phyloP scores from a whole-genome alignment of 1,140 invertebrate species.

The Plutomurus gul region DNA sequence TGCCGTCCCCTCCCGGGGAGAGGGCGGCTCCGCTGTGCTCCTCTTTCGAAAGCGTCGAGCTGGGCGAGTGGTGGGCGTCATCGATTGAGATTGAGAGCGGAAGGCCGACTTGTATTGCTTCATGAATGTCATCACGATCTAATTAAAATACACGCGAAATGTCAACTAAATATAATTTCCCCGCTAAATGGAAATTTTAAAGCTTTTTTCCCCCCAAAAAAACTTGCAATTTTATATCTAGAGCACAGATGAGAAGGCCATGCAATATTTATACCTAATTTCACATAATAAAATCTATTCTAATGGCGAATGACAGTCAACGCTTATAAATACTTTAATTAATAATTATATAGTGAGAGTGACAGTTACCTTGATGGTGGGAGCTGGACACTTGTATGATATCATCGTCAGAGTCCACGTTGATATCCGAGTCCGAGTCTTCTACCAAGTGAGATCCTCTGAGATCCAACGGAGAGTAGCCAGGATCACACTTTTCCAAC shows the following conservation, averaged over 20 bases:
- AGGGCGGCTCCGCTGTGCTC: slow-evolving; percentile 12
- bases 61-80: slow-evolving; percentile 34
- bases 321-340: no score
- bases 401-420: slow-evolving; percentile 55
- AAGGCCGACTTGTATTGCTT: slow-evolving; percentile 17
- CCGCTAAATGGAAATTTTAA: background rate
- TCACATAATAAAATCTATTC: no score
- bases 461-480: slow-evolving; percentile 46
- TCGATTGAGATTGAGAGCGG: slow-evolving; percentile 28
- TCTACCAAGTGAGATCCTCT: slow-evolving; percentile 42
- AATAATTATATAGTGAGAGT: no score
- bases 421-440: slow-evolving; percentile 54
- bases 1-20: background rate
- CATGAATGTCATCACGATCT: slow-evolving; percentile 21
- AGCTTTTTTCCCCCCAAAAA: no score
- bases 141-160: background rate
- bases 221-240: no score
- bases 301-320: no score
- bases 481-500: slow-evolving; percentile 48
- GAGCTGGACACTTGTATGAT: slow-evolving; percentile 44
- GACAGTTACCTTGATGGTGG: slow-evolving; percentile 30
- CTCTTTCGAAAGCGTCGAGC: slow-evolving; percentile 19
- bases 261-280: no score
- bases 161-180: background rate
- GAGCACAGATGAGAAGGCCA: no score